Evolutionary conservation across 2,113 vertebrate genomes (phyloP), one percentile per base, ranked within the genome.

Genomic region (Leuciscus idus): DNA sequence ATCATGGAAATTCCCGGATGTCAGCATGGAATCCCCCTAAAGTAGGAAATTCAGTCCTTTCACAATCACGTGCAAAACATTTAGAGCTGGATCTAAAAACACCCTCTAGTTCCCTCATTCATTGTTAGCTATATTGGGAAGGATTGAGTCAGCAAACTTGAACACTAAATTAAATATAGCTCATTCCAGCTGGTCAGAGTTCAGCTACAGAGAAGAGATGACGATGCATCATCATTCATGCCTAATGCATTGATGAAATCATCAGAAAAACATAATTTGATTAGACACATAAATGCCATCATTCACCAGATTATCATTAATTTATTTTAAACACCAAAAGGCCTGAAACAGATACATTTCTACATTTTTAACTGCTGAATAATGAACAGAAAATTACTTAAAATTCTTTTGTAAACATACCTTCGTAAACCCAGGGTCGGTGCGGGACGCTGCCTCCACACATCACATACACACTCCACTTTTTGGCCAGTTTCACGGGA

Each of bases 61-160:
- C 87, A 55, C 74, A 88, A 83, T 73, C 23, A 8, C 4, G 28
- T 52, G 57, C 75, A 83, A 59, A 17, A 43, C 77, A 36, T 43
- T 43, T 43, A 43, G 39, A 43, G 19, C 17, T 70, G 9, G 39
- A 50, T 48, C 36, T 11, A 9, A 39, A 5, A 57, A 21, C 2
- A 57, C 17, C 10, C 33, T 9, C 13, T 15, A 62, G 21, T 46
- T 48, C 4, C 8, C 4, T 62, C 4, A 46, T 62, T 62, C 13
- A 74, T 15, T 26, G 11, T 26, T 8, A 8, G 39, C 11, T 26
- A 48, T 74, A 0, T 9, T 74, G 43, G 72, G 8, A 46, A 6
- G 12, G 6, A 74, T 48, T 48, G 23, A 75, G 43, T 75, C 72
- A 74, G 72, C 36, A 73, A 46, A 46, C 36, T 19, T 73, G 36